Evolutionary conservation across 2,888 invertebrate genomes (phyloP).

Genomic region (Leptopilina drosophilae): DNA sequence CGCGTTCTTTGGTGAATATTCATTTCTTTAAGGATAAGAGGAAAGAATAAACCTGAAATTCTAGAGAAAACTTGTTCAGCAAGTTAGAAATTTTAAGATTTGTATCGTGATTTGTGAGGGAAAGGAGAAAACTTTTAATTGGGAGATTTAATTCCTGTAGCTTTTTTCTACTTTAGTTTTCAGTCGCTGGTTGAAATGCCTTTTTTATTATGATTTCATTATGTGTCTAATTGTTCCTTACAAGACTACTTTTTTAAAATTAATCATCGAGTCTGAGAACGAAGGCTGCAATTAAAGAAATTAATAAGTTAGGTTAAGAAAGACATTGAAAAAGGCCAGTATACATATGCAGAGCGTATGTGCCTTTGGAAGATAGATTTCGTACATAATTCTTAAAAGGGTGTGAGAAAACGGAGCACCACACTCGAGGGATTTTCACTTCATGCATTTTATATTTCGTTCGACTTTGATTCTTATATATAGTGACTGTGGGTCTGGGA

Average conservation of each 20-base stretch:
- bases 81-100: constrained; percentile 9
- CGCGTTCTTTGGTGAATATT: constrained; percentile 26
- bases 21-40: constrained; percentile 15
- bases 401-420: constrained; percentile 46
- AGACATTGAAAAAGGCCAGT: too few relatives aligned
- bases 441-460: constrained; percentile 76
- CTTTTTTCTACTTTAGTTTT: background rate
- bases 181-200: background rate
- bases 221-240: background rate
- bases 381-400: constrained; percentile 9
- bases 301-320: too few relatives aligned
- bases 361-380: background rate
- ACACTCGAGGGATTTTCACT: constrained; percentile 67
- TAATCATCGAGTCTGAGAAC: too few relatives aligned
- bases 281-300: too few relatives aligned
- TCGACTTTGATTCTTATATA: constrained; percentile 73
- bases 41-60: constrained; percentile 23
- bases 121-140: background rate
- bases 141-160: background rate
- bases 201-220: background rate
- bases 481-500: constrained; percentile 53
- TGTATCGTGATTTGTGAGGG: constrained; percentile 14
- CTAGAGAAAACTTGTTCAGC: background rate
- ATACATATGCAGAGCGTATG: too few relatives aligned
- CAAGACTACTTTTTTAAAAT: too few relatives aligned